phyloP scores from a whole-genome alignment of 2,888 invertebrate species.

The Macaria notata region DNA sequence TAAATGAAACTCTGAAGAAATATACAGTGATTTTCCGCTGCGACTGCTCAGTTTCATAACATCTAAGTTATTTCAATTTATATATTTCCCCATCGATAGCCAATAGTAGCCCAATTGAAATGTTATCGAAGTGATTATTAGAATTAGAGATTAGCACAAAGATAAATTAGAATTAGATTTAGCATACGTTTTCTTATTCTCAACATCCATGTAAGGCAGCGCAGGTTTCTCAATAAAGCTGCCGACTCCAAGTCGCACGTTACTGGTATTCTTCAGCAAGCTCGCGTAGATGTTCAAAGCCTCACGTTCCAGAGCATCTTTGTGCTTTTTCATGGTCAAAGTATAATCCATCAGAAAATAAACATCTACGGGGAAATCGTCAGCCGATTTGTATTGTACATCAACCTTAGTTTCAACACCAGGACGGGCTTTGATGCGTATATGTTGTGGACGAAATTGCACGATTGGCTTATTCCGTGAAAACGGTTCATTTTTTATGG shows the following conservation, averaged over 20 bases:
- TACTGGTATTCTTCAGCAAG: conserved; percentile 82
- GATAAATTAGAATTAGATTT: too few species aligned
- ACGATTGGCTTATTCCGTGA: conserved; percentile 26
- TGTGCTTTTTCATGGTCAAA: conserved; percentile 86
- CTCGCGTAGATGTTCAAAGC: conserved; percentile 70
- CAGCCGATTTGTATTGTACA: conserved; percentile 83
- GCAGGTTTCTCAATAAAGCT: conserved; percentile 87
- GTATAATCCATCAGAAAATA: conserved; percentile 93
- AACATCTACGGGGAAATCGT: conserved; percentile 91
- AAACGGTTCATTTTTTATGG: conserved; percentile 23
- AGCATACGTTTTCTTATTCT: background rate
- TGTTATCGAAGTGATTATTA: conserved; percentile 2
- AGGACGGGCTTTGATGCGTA: conserved; percentile 73
- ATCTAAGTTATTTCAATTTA: too few species aligned
- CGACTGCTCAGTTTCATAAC: too few species aligned
- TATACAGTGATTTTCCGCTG: too few species aligned
- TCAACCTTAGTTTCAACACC: conserved; percentile 60
- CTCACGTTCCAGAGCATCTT: conserved; percentile 71
- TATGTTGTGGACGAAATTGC: conserved; percentile 82
- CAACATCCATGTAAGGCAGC: conserved; percentile 79
- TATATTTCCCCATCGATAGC: too few species aligned
- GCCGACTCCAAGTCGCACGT: conserved; percentile 86
- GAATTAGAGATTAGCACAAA: too few species aligned
- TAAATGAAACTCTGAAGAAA: too few species aligned
- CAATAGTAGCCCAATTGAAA: too few species aligned